Evolutionary conservation across 2,888 invertebrate genomes (phyloP).

Genomic region (Sussaba pulchella): DNA sequence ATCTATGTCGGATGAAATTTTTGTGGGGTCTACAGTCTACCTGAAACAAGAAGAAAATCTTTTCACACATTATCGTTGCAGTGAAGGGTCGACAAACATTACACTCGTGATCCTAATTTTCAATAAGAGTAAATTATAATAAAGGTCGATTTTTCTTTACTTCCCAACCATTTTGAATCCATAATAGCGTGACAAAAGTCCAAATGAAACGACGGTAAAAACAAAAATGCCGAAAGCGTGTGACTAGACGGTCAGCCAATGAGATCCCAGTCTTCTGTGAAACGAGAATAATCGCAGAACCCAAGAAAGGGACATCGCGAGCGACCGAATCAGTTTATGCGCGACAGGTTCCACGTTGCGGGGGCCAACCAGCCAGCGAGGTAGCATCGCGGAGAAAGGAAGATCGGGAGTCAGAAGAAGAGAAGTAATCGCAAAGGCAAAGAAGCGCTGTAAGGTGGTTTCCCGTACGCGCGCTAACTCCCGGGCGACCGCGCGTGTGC

Average conservation of each 20-base stretch:
- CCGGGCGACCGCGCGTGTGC: conserved; percentile 18
- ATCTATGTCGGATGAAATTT: too few species aligned
- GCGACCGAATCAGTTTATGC: conserved; percentile 81
- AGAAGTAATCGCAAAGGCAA: conserved; percentile 65
- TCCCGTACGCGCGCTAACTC: conserved; percentile 43
- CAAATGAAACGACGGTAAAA: neutral
- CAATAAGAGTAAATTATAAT: too few species aligned
- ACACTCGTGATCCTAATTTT: too few species aligned
- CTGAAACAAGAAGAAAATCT: too few species aligned
- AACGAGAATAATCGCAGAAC: conserved; percentile 49
- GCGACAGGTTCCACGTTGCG: conserved; percentile 79
- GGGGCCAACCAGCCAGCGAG: conserved; percentile 42
- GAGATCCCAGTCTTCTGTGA: conserved; percentile 6
- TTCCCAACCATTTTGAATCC: neutral
- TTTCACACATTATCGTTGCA: too few species aligned
- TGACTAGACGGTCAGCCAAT: conserved; percentile 27
- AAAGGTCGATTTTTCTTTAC: too few species aligned
- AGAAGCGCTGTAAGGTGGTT: conserved; percentile 32
- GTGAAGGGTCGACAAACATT: too few species aligned
- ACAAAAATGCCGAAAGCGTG: neutral
- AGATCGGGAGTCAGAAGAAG: conserved; percentile 60
- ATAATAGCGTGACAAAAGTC: too few species aligned
- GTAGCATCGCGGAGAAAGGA: conserved; percentile 43
- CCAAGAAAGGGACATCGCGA: conserved; percentile 65
- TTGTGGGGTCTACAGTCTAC: too few species aligned